Evolutionary conservation across 2,113 vertebrate species (phyloP).

Genomic region (Osmerus eperlanus): DNA sequence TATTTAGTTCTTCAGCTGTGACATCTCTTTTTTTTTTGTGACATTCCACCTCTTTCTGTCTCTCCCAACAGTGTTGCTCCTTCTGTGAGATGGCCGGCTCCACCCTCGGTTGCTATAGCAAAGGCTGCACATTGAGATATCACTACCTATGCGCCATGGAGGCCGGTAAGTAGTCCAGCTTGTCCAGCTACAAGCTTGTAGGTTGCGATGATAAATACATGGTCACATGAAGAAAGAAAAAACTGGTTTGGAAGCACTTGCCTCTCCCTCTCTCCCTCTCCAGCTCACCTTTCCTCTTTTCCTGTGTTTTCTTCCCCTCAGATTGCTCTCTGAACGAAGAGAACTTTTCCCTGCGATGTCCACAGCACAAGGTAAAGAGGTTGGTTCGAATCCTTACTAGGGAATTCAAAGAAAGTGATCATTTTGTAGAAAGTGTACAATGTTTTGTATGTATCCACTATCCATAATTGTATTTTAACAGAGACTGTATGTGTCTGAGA

Average conservation of each 20-base stretch:
- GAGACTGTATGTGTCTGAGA: neutral
- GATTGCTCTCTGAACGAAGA: constrained; percentile 98
- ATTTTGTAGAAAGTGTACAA: too few species aligned
- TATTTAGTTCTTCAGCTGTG: too few species aligned
- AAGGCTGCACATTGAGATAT: constrained; percentile 96
- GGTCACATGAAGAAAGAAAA: too few species aligned
- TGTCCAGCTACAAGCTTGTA: too few species aligned
- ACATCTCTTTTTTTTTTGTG: neutral
- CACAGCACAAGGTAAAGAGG: constrained; percentile 97
- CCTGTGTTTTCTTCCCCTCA: constrained; percentile 49
- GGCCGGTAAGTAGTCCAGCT: constrained; percentile 80
- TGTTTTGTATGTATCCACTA: too few species aligned
- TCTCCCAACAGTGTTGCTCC: constrained; percentile 83
- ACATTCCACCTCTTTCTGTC: neutral
- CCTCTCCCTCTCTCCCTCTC: neutral
- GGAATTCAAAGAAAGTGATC: neutral
- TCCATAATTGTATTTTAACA: constrained; percentile 1
- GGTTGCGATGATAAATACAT: too few species aligned
- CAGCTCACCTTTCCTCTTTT: neutral
- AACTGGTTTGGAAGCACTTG: neutral
- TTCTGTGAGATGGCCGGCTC: constrained; percentile 95
- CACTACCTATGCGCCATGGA: constrained; percentile 96
- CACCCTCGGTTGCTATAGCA: constrained; percentile 97
- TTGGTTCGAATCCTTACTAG: constrained; percentile 36
- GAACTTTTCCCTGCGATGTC: constrained; percentile 97